Conservation (phyloP, 2,113 vertebrate genomes). For the Clarias magur region DNA sequence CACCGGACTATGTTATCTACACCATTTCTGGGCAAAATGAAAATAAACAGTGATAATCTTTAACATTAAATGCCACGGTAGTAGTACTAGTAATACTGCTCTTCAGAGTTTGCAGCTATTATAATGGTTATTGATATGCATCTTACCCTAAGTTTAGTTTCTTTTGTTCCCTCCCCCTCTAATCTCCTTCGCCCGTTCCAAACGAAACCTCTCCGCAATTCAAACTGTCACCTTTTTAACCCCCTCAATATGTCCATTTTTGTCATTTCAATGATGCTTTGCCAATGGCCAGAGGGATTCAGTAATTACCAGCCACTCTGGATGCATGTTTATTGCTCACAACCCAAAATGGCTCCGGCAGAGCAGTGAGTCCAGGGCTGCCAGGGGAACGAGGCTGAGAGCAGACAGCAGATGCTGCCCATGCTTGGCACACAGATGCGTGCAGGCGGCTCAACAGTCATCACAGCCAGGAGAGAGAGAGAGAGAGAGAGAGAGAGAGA, state of each 20-base stretch:
- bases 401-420: slow-evolving; percentile 68
- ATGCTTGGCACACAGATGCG: slow-evolving; percentile 67
- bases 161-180: background rate
- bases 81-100: background rate
- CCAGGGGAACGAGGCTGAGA: slow-evolving; percentile 52
- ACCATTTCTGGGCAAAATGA: background rate
- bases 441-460: slow-evolving; percentile 59
- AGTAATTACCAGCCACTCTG: slow-evolving; percentile 51
- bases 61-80: background rate
- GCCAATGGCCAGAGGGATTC: slow-evolving; percentile 30
- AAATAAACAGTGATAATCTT: background rate
- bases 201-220: slow-evolving; percentile 6
- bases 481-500: slow-evolving; percentile 31
- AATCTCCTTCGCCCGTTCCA: background rate
- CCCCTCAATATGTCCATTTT: background rate
- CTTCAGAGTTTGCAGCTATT: background rate
- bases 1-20: too few species aligned
- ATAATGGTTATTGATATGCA: background rate
- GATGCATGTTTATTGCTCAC: slow-evolving; percentile 48
- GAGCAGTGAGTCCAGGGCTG: slow-evolving; percentile 46
- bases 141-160: background rate
- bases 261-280: background rate
- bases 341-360: slow-evolving; percentile 60
- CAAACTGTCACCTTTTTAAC: background rate
- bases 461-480: slow-evolving; percentile 44